These are phyloP conservation scores for Lanius ludovicianus DNA, from an alignment of 2,113 vertebrate species.

Conservation along the genomic window DNA sequence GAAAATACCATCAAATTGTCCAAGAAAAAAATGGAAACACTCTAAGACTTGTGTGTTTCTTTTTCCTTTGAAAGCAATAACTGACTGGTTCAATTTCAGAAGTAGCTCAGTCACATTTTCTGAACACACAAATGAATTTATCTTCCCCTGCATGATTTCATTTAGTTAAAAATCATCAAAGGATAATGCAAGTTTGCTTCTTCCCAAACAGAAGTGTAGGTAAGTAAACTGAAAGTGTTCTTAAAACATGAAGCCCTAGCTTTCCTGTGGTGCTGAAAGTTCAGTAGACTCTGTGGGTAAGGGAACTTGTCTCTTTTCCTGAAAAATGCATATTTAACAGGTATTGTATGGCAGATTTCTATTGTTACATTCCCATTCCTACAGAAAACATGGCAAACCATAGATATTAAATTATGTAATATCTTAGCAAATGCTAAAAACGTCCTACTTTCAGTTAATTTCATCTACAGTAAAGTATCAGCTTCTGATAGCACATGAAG, in stretches of 20 bases:
- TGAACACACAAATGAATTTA: neutral
- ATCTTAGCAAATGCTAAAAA: neutral
- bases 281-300: neutral
- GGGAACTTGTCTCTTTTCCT: neutral
- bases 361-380: conserved; percentile 16
- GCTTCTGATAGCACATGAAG: neutral
- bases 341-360: conserved; percentile 25
- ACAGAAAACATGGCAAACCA: neutral
- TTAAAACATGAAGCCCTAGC: neutral
- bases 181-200: neutral
- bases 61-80: neutral
- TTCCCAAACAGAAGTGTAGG: neutral
- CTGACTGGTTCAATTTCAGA: neutral
- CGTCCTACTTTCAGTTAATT: neutral
- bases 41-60: neutral
- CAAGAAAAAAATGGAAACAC: neutral
- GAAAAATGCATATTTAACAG: neutral
- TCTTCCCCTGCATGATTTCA: neutral
- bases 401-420: neutral
- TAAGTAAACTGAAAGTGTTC: neutral
- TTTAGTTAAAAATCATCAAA: neutral
- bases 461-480: neutral
- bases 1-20: neutral
- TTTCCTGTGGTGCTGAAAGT: neutral
- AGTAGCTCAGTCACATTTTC: neutral